Base-by-base conservation (phyloP, 2,113 vertebrate species). In the Calonectris borealis region DNA sequence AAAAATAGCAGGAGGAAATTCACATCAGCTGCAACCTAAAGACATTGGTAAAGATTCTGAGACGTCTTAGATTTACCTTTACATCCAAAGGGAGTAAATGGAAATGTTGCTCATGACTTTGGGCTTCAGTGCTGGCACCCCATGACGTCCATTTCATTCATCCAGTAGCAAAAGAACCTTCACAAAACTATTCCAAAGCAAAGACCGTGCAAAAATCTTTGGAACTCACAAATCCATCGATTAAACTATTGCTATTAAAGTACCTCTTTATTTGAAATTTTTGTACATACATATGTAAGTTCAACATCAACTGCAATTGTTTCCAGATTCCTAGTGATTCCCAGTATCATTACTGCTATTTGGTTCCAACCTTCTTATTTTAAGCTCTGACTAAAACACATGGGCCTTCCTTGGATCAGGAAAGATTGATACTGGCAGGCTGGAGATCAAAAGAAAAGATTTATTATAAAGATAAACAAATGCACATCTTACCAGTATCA, bases 371-470 rank as follows among this genome's bases (percentile, higher is more conserved):
- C 4, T 69, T 49, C 44, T 69, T 51, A 55, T 60, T 78, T 87
- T 72, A 72, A 82, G 15, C 19, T 76, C 49, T 79, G 34, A 72
- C 40, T 79, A 93, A 85, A 87, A 54, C 17, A 51, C 13, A 22
- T 31, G 16, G 34, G n/a, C 27, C 21, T 61, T 85, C 40, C 58
- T 90, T 93, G 68, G n/a, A 88, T 77, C 24, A 69, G 31, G 21
- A 72, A 90, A 92, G 36, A 72, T n/a, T 77, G 40, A 54, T 46
- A 64, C 15, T 64, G 78, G 52, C 34, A 84, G 48, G n/a, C 49
- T 83, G 66, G 36, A 87, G 52, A 88, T 76, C 49, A 93, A 96
- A 94, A 85, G 21, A 17, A 68, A 95, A 94, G 62, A 79, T 85
- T 71, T 72, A 82, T 75, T 48, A 44, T 31, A 44, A 79, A 68